These are phyloP conservation scores for Acleris cristana DNA, from an alignment of 2,888 invertebrate genomes.

Conservation along the genomic window DNA sequence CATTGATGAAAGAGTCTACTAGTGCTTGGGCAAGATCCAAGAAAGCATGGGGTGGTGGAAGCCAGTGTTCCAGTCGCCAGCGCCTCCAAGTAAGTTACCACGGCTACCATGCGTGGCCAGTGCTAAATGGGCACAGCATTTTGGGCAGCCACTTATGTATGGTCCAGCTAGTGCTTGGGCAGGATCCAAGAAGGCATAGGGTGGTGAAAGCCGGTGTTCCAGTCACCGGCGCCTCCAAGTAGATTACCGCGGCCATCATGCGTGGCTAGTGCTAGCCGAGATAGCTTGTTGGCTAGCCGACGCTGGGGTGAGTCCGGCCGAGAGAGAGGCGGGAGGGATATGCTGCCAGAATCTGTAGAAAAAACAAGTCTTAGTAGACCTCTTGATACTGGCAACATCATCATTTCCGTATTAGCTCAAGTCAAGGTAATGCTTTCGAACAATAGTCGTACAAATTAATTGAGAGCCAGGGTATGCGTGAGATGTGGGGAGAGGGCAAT, in stretches of 20 bases:
- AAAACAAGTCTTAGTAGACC: too few species aligned
- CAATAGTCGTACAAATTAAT: too few species aligned
- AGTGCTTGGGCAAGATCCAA: conserved; percentile 70
- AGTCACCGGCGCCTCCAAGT: conserved; percentile 93
- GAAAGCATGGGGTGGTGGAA: conserved; percentile 65
- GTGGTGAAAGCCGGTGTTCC: conserved; percentile 66
- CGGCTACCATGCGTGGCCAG: conserved; percentile 95
- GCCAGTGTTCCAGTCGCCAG: conserved; percentile 87
- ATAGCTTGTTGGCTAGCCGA: conserved; percentile 92
- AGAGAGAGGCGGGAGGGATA: conserved; percentile 73
- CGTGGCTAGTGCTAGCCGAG: conserved; percentile 93
- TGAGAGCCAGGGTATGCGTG: too few species aligned
- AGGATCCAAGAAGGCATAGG: conserved; percentile 73
- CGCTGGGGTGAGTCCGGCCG: conserved; percentile 84
- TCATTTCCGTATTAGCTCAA: too few species aligned
- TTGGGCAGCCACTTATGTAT: conserved; percentile 86
- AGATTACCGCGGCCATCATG: conserved; percentile 95
- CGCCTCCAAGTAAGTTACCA: conserved; percentile 93
- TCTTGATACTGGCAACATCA: too few species aligned
- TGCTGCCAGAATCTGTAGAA: conserved; percentile 72
- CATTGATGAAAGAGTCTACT: conserved; percentile 39
- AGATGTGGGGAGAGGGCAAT: too few species aligned
- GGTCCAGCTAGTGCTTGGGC: conserved; percentile 73
- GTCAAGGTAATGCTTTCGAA: too few species aligned
- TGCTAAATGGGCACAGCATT: conserved; percentile 85